Percentiles rank a stretch among this genome's conserved stretches.
These are phyloP conservation scores for Odontamblyopus lacepedii DNA, from an alignment of 2,797 vertebrate genomes.

Conservation along the genomic window DNA sequence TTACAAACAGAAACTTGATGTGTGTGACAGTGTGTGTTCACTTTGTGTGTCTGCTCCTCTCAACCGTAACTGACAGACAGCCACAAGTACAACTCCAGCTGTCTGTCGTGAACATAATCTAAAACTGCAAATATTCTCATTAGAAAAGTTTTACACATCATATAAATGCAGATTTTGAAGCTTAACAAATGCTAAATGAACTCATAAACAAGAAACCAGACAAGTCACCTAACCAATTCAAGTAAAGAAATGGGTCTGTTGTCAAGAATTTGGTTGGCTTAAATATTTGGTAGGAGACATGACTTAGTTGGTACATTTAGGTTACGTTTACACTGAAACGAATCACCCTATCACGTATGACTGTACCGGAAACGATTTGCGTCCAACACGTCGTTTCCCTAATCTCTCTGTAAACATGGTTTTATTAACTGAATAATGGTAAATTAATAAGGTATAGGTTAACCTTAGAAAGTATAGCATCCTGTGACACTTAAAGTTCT, in stretches of 20 bases:
- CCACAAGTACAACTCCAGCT: conserved; percentile 1
- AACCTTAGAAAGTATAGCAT: not conserved
- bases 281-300: not conserved
- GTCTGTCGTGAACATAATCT: conserved; percentile 1
- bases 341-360: no score
- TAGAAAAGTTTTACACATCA: not conserved
- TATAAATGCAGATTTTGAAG: not conserved
- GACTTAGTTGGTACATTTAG: not conserved
- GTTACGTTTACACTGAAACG: no score
- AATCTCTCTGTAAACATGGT: not conserved
- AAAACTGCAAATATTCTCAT: not conserved
- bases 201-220: not conserved
- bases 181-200: not conserved
- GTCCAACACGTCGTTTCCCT: no score
- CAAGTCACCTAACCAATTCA: not conserved
- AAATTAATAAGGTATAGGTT: not conserved
- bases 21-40: conserved; percentile 59
- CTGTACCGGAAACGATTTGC: no score
- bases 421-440: not conserved
- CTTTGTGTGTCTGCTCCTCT: conserved; percentile 45
- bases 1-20: not conserved
- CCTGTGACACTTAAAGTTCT: not conserved
- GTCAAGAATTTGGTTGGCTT: not conserved
- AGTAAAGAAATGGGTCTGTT: not conserved
- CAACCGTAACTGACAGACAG: not conserved